Base-by-base conservation (phyloP, 2,113 vertebrate species). In the Erythrolamprus reginae region DNA sequence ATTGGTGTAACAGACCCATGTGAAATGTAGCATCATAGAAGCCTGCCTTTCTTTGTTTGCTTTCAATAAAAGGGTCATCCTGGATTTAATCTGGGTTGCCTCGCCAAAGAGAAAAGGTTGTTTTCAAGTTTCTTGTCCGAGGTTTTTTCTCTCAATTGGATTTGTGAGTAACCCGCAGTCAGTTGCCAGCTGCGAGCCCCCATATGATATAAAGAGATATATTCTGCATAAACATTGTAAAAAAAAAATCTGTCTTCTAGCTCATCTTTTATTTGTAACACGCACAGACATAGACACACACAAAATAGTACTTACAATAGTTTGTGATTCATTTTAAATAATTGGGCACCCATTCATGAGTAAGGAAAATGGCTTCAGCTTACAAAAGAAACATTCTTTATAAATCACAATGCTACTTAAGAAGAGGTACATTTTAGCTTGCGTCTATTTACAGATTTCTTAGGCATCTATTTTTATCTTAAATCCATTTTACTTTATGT, bases 381-480 rank as follows among this genome's bases (percentile, higher is more conserved):
- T 38, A 38, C 9, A 58, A n/a, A 23, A 53, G 21, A 70, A 51
- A 61, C 24, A 87, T 50, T 4, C 47, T 83, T 58, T 55, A 88
- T 83, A 56, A 58, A 45, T 42, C 77, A 61, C 23, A 88, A 4
- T 10, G 26, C 28, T 61, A 42, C 23, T 87, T 87, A 82, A 87
- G 51, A 87, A 48, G 85, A 91, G 84, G 65, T 87, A 42, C 56
- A 47, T 88, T 88, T 88, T 38, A 47, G 53, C 33, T 48, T 88
- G 19, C 56, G 19, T 51, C 23, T 88, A 51, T 88, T 88, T 91
- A 84, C 53, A 91, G 53, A 61, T 61, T 33, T 61, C 45, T 61
- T 83, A 45, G 10, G 51, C 28, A 38, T 84, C 90, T 91, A 91
- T 91, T 91, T 91, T 91, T 88, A 91, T 77, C 47, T 84, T 88